Base-by-base conservation (phyloP, 2,797 vertebrate genomes). In the Fundulus diaphanus region DNA sequence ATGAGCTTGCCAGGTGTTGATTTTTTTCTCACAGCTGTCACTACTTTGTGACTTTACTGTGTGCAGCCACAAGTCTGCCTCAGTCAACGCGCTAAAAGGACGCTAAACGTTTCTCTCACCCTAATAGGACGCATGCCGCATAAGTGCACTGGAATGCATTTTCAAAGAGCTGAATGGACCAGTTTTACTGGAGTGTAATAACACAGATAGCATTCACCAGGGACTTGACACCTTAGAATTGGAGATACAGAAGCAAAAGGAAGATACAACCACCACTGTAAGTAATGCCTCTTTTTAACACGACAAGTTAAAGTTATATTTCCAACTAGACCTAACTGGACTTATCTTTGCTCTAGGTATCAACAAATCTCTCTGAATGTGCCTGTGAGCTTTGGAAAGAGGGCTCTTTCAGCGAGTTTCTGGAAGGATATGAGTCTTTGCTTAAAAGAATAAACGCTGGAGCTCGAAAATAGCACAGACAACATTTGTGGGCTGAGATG, bases 161-260 rank as follows among this genome's bases (percentile, higher is more conserved):
- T 0, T 0, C 12, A 0, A 0, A 3, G 90, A 93, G 76, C 54
- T 93, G 0, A 0, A 29, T 0, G 72, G 0, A 22, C 20, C 51
- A 0, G 61, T 33, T 0, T 0, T 0, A 5, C 0, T 0, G 0
- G 84, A 91, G 37, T 94, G 92, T 29, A 0, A 3, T 0, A 74
- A 49, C 52, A 0, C 0, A 0, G 0, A 0, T 0, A 3, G 8
- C 3, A 42, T 85, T 4, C 0, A 0, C 0, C 0, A 0, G 0
- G 0, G 22, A 4, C 0, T 68, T 0, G 15, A 40, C 0, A 0
- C 0, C 42, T 31, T 90, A 18, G 0, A 4, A 0, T 0, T 0
- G 0, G 0, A 0, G 1, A 9, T 16, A 0, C 0, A 1, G 0
- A 0, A 2, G 1, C 5, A 0, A 3, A 0, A 0, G 0, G 0